These are phyloP conservation scores for Coelinius sp. DNA, from an alignment of 2,888 invertebrate species.

Conservation along the genomic window DNA sequence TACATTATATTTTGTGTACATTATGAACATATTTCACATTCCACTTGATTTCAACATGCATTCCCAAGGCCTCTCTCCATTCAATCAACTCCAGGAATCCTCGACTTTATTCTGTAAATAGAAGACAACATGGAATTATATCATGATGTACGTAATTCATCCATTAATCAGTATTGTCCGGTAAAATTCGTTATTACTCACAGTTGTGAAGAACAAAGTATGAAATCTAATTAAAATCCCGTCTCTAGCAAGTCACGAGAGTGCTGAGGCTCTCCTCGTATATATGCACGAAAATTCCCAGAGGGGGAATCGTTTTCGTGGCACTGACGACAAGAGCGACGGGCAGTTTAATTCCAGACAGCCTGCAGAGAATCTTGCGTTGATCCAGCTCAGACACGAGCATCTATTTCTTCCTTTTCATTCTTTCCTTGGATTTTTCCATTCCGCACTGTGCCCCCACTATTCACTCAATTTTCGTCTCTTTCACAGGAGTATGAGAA, in stretches of 20 bases:
- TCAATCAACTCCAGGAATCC: no score
- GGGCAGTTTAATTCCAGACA: constrained; percentile 49
- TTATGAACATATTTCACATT: no score
- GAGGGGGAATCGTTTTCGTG: constrained; percentile 24
- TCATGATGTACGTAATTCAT: no score
- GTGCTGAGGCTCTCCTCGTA: not conserved
- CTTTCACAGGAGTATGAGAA: not conserved
- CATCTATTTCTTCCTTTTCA: constrained; percentile 36
- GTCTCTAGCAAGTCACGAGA: constrained; percentile 19
- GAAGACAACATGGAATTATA: no score
- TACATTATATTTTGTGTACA: no score
- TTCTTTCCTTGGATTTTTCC: constrained; percentile 40
- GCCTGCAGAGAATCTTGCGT: constrained; percentile 44
- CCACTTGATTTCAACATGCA: no score
- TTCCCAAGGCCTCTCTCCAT: no score
- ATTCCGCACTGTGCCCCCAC: constrained; percentile 11
- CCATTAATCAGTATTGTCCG: no score
- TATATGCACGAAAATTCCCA: constrained; percentile 17
- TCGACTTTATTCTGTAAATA: no score
- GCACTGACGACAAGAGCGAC: constrained; percentile 35
- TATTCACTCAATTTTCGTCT: constrained; percentile 6
- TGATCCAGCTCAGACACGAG: constrained; percentile 44
- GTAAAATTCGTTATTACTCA: not conserved
- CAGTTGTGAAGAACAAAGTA: constrained; percentile 4
- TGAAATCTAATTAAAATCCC: constrained; percentile 26